Evolutionary conservation across 2,888 invertebrate genomes (phyloP), one percentile per base, ranked within the genome.

Genomic region (Leptothorax acervorum): DNA sequence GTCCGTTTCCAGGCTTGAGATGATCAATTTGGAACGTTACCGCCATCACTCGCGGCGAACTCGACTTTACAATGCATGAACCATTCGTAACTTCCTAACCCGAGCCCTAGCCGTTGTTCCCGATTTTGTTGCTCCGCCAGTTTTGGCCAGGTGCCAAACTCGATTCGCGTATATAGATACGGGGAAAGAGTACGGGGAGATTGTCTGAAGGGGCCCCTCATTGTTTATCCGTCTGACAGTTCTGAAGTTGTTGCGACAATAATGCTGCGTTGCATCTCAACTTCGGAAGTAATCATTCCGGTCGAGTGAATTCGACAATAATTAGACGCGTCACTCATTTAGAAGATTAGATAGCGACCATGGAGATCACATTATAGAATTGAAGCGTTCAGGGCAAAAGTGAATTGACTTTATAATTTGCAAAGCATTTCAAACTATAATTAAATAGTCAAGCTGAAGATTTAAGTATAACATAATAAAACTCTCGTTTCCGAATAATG

Each of bases 221-320:
- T 88, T 88, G 89, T 89, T 88, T 85, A 74, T 62, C 65, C 57
- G 62, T 81, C 78, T 85, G 73, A 51, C 70, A 73, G 4, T 63
- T 42, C 28, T 66, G 68, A 82, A 74, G 60, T 76, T 42, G 66
- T 75, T 62, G 31, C 62, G 57, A 88, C 87, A 87, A 88, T 87
- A 79, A 68, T 65, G n/a, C 15, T 48, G 39, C 87, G 57, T 79
- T 74, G 82, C 74, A 78, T 63, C 31, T 31, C 82, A 66, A 83
- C 76, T 39, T 83, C 70, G 66, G 62, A 73, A 82, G 87, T 81
- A 88, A 87, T 87, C 78, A 82, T 85, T 68, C 18, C 23, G 15
- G 53, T 18, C 57, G 74, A 83, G 89, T 76, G 76, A 83, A 75
- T 60, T 83, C 68, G 53, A 74, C 70, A 85, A 87, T 88, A 66